Percentiles rank a stretch among this genome's conserved stretches.
Evolutionary conservation across 2,113 vertebrate species (phyloP).

Genomic region (Nothobranchius kuhntae): DNA sequence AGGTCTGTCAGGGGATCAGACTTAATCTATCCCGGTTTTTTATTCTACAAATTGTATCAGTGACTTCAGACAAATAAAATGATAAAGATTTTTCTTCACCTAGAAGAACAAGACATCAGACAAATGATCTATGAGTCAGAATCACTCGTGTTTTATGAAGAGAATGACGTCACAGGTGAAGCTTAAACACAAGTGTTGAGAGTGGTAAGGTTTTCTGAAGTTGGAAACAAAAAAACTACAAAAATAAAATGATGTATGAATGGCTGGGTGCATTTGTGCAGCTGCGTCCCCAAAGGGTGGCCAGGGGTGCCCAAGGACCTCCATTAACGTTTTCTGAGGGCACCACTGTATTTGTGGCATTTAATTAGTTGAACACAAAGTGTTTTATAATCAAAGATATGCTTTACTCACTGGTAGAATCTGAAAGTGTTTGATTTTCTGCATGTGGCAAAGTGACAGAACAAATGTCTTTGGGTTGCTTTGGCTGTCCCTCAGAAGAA

Average conservation of each 20-base stretch:
- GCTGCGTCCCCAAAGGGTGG: no score
- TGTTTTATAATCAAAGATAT: no score
- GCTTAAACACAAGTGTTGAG: background rate
- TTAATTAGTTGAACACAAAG: background rate
- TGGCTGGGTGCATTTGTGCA: no score
- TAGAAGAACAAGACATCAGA: background rate
- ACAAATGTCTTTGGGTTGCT: slow-evolving; percentile 98
- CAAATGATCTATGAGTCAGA: slow-evolving; percentile 1
- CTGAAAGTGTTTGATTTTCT: slow-evolving; percentile 98
- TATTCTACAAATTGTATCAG: background rate
- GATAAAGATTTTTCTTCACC: background rate
- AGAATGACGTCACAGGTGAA: background rate
- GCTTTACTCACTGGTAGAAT: slow-evolving; percentile 91
- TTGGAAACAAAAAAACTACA: slow-evolving; percentile 1
- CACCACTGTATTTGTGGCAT: no score
- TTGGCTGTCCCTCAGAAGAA: slow-evolving; percentile 96
- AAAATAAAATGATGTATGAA: no score
- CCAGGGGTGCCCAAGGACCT: no score
- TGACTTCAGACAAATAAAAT: slow-evolving; percentile 1
- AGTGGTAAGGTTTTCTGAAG: background rate
- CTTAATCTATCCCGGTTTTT: background rate
- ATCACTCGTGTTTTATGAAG: background rate
- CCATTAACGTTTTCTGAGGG: no score
- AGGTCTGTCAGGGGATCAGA: background rate
- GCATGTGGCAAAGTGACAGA: slow-evolving; percentile 92